Percentiles rank a stretch among this genome's conserved stretches.
These are phyloP conservation scores for Ormyrus rosae DNA, from an alignment of 2,888 invertebrate genomes.

Conservation along the genomic window DNA sequence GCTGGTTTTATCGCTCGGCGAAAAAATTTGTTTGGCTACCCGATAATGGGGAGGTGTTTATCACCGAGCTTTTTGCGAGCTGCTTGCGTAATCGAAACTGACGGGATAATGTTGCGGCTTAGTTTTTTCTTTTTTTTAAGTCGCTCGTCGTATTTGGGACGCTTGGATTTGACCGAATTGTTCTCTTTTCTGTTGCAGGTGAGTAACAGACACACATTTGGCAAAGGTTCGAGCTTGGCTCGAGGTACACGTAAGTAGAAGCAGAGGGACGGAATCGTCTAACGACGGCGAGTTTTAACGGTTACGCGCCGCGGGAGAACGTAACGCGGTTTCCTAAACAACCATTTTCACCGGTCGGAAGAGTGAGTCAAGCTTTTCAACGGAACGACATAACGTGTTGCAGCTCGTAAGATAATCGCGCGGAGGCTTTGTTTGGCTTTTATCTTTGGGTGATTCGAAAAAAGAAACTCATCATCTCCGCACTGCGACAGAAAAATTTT, in stretches of 20 bases:
- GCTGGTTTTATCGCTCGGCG: slow-evolving; percentile 12
- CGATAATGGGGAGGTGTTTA: background rate
- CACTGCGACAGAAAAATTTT: too few relatives aligned
- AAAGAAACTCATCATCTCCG: too few relatives aligned
- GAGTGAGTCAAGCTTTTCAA: background rate
- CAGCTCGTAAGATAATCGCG: slow-evolving; percentile 18
- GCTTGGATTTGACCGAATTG: background rate
- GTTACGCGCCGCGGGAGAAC: background rate
- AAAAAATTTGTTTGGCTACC: slow-evolving; percentile 24
- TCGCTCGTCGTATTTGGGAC: too few relatives aligned
- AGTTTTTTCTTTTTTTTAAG: too few relatives aligned
- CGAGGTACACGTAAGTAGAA: slow-evolving; percentile 14
- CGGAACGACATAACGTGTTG: slow-evolving; percentile 6
- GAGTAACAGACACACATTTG: slow-evolving; percentile 5
- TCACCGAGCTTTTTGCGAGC: too few relatives aligned
- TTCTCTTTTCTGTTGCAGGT: slow-evolving; percentile 45
- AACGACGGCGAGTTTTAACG: too few relatives aligned
- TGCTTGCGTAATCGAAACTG: too few relatives aligned
- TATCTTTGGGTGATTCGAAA: background rate
- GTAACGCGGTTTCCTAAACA: background rate
- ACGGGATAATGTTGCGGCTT: too few relatives aligned
- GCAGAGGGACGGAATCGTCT: too few relatives aligned
- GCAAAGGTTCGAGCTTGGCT: background rate
- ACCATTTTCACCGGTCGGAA: slow-evolving; percentile 1
- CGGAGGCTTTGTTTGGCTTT: slow-evolving; percentile 14